Percentiles rank a stretch among this genome's conserved stretches.
Evolutionary conservation across 1,140 invertebrate genomes (phyloP).

Genomic region (Nylanderia fulva): DNA sequence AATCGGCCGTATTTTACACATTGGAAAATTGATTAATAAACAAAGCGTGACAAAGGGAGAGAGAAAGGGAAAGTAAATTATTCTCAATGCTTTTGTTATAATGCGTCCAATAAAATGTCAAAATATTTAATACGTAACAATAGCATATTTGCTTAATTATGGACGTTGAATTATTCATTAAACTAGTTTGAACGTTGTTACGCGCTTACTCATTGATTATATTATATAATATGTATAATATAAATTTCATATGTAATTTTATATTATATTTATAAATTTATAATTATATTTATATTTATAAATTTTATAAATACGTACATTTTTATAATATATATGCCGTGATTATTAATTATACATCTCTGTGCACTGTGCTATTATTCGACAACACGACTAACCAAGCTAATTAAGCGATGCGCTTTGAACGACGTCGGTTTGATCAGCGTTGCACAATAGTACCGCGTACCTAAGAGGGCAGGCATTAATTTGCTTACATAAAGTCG

Average conservation of each 20-base stretch:
- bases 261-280: conserved; percentile 34
- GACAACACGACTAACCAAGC: conserved; percentile 1
- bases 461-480: conserved; percentile 57
- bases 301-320: conserved; percentile 31
- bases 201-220: background rate
- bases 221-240: background rate
- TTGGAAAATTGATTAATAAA: conserved; percentile 33
- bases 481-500: conserved; percentile 65
- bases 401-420: conserved; percentile 68
- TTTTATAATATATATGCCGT: background rate
- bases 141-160: conserved; percentile 47
- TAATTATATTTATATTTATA: conserved; percentile 26
- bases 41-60: background rate
- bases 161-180: background rate
- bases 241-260: too few relatives aligned
- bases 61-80: conserved; percentile 18
- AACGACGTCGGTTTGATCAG: conserved; percentile 47
- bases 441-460: conserved; percentile 23
- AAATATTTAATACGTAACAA: conserved; percentile 32
- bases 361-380: background rate
- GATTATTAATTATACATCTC: conserved; percentile 19
- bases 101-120: conserved; percentile 16
- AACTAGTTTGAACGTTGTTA: conserved; percentile 38
- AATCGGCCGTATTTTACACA: background rate
- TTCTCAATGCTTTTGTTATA: conserved; percentile 24